phyloP scores from a whole-genome alignment of 2,888 invertebrate genomes.

The Physocephala rufipes region DNA sequence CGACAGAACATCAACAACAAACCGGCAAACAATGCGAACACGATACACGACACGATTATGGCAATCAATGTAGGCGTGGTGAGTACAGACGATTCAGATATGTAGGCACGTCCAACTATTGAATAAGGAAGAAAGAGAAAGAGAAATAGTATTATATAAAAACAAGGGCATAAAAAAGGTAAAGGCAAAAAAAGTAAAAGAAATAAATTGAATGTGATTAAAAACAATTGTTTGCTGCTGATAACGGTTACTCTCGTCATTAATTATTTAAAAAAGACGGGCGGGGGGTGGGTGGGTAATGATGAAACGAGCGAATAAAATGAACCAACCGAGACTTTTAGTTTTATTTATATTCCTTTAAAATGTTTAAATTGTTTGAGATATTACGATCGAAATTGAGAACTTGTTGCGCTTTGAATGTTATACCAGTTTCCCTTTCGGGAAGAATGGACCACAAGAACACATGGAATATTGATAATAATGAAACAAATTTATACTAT shows the following conservation, averaged over 20 bases:
- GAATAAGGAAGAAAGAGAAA: conserved; percentile 37
- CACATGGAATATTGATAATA: too few relatives aligned
- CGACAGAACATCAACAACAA: conserved; percentile 85
- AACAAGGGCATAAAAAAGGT: conserved; percentile 12
- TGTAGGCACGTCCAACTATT: conserved; percentile 81
- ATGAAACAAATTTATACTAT: too few relatives aligned
- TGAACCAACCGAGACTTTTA: too few relatives aligned
- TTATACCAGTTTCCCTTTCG: too few relatives aligned
- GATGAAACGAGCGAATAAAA: too few relatives aligned
- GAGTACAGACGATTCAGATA: conserved; percentile 80
- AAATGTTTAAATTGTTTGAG: too few relatives aligned
- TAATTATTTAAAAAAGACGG: background rate
- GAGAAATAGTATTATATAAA: too few relatives aligned
- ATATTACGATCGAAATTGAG: too few relatives aligned
- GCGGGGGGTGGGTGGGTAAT: background rate
- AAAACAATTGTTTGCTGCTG: conserved; percentile 18
- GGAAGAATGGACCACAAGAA: too few relatives aligned
- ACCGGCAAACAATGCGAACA: conserved; percentile 80
- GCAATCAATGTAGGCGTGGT: conserved; percentile 82
- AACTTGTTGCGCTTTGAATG: too few relatives aligned
- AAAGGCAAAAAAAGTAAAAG: conserved; percentile 8
- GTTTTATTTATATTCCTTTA: too few relatives aligned
- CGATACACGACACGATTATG: conserved; percentile 80
- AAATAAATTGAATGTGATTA: conserved; percentile 27
- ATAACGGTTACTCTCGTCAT: background rate